Base-by-base conservation (phyloP, 2,113 vertebrate genomes). In the Chinchilla lanigera region DNA sequence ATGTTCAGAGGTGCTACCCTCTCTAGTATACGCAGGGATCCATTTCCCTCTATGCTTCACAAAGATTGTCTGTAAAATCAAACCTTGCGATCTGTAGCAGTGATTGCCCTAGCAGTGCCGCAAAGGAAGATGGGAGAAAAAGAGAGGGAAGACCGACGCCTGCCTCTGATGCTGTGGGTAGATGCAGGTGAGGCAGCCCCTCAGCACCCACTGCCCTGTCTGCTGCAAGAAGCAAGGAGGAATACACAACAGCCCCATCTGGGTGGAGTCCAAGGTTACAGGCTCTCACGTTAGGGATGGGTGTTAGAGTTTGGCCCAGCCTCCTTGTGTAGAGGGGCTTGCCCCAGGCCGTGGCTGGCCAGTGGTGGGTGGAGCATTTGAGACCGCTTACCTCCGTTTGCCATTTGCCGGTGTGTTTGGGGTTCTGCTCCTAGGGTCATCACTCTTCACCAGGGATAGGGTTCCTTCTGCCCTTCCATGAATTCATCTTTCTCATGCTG, bases 371-470 rank as follows among this genome's bases (percentile, higher is more conserved):
- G 13, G 19, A 33, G 52, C 0, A 17, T 35, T 5, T 13, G 50
- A n/a, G 44, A 35, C n/a, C 8, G 17, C 28, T 30, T 85, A 24
- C 33, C 33, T 30, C 41, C 11, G 14, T 9, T 47, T 71, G 30
- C 41, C 3, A n/a, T n/a, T n/a, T n/a, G n/a, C n/a, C n/a, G n/a
- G n/a, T 3, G 4, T n/a, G 38, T 9, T 19, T 4, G 0, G 38
- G 11, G 24, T 16, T 30, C 52, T 35, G 28, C 69, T 61, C 41
- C 38, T 24, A 3, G n/a, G 73, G 14, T 30, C 60, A 56, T 28
- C 47, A 7, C 24, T 52, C 20, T n/a, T 50, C 22, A 22, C 16
- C 47, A 78, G 33, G 35, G 50, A 20, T 12, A 6, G 3, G 13
- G 16, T 50, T 17, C 28, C 33, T 10, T 56, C 52, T 80, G n/a